These are phyloP conservation scores for Thryonomys swinderianus DNA, from an alignment of 2,113 vertebrate genomes.

Conservation along the genomic window DNA sequence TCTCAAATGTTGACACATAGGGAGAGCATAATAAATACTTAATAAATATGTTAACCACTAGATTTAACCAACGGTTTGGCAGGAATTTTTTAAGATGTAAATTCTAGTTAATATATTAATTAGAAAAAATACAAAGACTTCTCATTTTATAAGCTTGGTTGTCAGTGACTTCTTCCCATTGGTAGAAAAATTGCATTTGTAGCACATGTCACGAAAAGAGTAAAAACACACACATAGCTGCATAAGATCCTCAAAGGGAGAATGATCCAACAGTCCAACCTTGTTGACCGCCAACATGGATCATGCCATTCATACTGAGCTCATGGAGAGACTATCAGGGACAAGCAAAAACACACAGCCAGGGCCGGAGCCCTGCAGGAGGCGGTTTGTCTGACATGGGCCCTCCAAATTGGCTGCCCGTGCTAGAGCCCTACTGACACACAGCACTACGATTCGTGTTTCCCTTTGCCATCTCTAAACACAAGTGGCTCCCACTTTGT, in stretches of 20 bases:
- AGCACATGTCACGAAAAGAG: not conserved
- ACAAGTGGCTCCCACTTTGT: not conserved
- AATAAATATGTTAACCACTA: not conserved
- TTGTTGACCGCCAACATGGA: not conserved
- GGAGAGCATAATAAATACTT: not conserved
- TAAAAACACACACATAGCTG: not conserved
- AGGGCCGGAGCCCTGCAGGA: not conserved
- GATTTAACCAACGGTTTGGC: not conserved
- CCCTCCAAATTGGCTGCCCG: not conserved
- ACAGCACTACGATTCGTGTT: not conserved
- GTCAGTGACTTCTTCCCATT: not conserved
- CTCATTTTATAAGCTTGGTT: not conserved
- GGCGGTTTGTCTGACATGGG: slow-evolving; percentile 49
- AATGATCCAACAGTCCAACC: not conserved
- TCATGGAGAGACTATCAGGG: slow-evolving; percentile 7
- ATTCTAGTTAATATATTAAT: not conserved
- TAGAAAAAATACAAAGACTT: not conserved
- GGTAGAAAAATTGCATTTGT: not conserved
- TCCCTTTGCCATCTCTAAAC: not conserved
- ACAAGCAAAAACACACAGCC: not conserved
- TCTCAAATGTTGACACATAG: not conserved
- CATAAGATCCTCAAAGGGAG: not conserved
- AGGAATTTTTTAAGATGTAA: too few relatives aligned
- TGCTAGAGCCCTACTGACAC: not conserved
- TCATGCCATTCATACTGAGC: not conserved